A percentile compares a stretch with the other conserved stretches of the same genome.
Conservation (phyloP, 2,113 vertebrate genomes). For the Actinemys pallida region DNA sequence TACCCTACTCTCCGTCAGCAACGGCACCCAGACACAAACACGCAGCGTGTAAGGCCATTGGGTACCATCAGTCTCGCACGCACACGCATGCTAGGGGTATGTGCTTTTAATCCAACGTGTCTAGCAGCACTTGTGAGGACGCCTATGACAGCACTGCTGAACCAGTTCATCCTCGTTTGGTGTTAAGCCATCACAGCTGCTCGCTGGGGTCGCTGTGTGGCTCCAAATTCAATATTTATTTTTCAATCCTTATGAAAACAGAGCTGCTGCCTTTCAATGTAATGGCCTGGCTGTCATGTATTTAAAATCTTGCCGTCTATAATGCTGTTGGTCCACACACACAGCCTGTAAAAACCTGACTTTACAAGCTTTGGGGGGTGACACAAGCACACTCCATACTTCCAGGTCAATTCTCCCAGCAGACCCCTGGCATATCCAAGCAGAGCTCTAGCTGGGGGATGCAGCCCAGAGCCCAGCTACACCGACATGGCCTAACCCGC, state of each 20-base stretch:
- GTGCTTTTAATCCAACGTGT: neutral
- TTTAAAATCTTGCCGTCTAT: neutral
- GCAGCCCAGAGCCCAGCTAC: neutral
- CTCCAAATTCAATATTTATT: neutral
- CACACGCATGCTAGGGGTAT: neutral
- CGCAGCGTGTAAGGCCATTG: fast-evolving
- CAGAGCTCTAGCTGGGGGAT: neutral
- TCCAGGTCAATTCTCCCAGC: neutral
- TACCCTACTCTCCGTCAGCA: neutral
- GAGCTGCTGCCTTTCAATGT: neutral
- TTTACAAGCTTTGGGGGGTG: neutral
- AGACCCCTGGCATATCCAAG: neutral
- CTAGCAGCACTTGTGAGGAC: neutral
- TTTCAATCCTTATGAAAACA: neutral
- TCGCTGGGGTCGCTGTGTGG: neutral
- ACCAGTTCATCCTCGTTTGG: neutral
- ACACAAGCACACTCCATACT: neutral
- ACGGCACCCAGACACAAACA: fast-evolving
- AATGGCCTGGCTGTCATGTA: fast-evolving
- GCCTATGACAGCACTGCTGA: neutral
- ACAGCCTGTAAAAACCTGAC: neutral
- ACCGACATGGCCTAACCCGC: neutral
- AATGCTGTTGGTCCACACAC: neutral
- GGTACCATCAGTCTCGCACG: neutral
- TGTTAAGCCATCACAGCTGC: neutral